These are phyloP conservation scores for Bombus superbus DNA, from an alignment of 1,140 invertebrate genomes.

Conservation along the genomic window DNA sequence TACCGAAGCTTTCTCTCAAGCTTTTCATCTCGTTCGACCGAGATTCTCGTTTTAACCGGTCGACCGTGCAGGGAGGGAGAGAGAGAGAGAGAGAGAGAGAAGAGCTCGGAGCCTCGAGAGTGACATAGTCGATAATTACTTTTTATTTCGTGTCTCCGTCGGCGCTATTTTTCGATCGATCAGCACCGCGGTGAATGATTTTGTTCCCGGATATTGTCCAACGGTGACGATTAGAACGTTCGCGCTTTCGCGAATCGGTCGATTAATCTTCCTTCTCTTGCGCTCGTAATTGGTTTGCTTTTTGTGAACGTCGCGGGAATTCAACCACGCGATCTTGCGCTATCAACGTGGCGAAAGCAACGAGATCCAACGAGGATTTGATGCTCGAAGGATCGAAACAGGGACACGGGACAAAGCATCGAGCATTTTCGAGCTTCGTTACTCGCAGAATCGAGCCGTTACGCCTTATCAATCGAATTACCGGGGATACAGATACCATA, in stretches of 20 bases:
- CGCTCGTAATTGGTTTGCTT: neutral
- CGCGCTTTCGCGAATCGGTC: neutral
- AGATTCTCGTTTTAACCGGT: slow-evolving; percentile 20
- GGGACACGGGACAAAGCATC: neutral
- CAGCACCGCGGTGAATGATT: neutral
- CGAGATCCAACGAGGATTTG: neutral
- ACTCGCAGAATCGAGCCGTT: slow-evolving; percentile 55
- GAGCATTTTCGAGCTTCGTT: slow-evolving; percentile 51
- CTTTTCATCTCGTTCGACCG: neutral
- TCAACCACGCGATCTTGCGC: neutral
- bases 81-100: neutral
- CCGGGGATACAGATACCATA: slow-evolving; percentile 39
- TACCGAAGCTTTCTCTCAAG: neutral
- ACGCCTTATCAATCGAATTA: slow-evolving; percentile 68
- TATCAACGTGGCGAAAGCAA: neutral
- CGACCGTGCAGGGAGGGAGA: neutral
- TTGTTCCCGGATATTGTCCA: neutral
- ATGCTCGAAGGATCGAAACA: neutral
- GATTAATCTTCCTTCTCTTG: neutral
- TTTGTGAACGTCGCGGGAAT: neutral
- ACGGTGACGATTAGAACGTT: neutral
- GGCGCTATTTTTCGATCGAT: neutral
- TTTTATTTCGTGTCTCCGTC: slow-evolving; percentile 13
- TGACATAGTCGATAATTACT: slow-evolving; percentile 14
- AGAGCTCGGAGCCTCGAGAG: no score